Percentiles rank a stretch among this genome's conserved stretches.
phyloP scores from a whole-genome alignment of 2,113 vertebrate genomes.

The Brachypodius melanocephalos region DNA sequence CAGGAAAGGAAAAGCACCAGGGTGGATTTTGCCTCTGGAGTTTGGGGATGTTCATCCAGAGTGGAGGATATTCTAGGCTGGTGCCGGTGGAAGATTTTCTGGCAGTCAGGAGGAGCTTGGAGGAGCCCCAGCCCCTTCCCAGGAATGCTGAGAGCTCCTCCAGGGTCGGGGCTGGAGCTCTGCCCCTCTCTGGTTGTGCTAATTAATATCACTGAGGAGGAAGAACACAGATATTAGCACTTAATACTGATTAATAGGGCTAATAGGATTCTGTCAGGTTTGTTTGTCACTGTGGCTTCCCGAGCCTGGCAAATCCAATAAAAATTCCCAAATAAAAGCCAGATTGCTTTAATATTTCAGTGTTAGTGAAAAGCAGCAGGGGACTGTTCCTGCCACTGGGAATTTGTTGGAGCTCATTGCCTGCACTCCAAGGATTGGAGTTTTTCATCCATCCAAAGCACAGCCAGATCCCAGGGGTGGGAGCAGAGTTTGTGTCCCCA shows the following conservation, averaged over 20 bases:
- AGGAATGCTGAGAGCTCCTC: neutral
- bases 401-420: neutral
- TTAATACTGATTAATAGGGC: neutral
- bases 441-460: neutral
- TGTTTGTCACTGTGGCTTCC: neutral
- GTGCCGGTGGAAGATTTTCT: neutral
- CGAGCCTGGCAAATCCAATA: neutral
- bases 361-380: neutral
- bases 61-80: accelerated
- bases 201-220: neutral
- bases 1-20: neutral
- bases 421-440: accelerated
- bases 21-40: neutral
- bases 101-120: neutral
- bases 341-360: neutral
- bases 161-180: neutral
- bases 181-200: neutral
- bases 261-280: neutral
- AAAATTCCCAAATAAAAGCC: neutral
- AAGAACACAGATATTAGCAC: neutral
- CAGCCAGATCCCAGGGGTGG: accelerated
- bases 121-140: neutral
- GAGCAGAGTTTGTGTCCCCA: neutral
- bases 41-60: neutral
- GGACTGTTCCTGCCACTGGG: neutral